A percentile compares a stretch with the other conserved stretches of the same genome.
phyloP scores from a whole-genome alignment of 30 jellyfish, hydroid and myxozoan genomes.

The Turritopsis dohrnii region DNA sequence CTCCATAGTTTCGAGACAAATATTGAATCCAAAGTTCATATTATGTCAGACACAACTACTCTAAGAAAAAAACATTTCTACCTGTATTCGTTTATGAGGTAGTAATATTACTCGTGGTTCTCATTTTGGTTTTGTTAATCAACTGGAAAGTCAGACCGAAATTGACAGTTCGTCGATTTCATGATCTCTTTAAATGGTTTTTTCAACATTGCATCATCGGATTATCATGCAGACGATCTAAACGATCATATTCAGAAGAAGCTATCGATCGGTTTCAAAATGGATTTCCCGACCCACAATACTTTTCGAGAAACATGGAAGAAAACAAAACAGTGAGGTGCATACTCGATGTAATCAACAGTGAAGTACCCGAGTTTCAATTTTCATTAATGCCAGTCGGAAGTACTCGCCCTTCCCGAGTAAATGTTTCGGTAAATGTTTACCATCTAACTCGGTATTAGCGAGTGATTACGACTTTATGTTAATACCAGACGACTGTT shows the following conservation, averaged over 20 bases:
- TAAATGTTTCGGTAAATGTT: conserved; percentile 40
- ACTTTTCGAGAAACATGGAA: not conserved
- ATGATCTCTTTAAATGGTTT: not conserved
- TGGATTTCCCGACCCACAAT: not conserved
- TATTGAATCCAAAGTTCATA: no score
- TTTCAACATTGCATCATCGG: not conserved
- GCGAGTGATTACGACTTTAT: conserved; percentile 48
- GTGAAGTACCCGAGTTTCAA: not conserved
- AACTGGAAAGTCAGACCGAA: not conserved
- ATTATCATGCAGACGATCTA: not conserved
- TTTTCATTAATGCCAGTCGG: conserved; percentile 38
- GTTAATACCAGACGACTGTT: conserved; percentile 39
- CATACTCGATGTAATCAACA: not conserved
- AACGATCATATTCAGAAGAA: not conserved
- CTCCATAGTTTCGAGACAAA: no score
- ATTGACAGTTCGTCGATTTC: not conserved
- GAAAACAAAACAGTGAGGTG: not conserved
- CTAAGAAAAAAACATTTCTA: no score
- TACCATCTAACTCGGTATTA: conserved; percentile 43
- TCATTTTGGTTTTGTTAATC: not conserved
- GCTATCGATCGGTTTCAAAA: not conserved
- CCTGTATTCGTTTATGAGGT: no score
- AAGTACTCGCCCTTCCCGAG: no score
- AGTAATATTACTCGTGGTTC: no score
- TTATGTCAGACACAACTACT: no score